Percentiles rank a stretch among this genome's conserved stretches.
phyloP scores from a whole-genome alignment of 2,888 invertebrate species.

The Orthonevra nobilis region DNA sequence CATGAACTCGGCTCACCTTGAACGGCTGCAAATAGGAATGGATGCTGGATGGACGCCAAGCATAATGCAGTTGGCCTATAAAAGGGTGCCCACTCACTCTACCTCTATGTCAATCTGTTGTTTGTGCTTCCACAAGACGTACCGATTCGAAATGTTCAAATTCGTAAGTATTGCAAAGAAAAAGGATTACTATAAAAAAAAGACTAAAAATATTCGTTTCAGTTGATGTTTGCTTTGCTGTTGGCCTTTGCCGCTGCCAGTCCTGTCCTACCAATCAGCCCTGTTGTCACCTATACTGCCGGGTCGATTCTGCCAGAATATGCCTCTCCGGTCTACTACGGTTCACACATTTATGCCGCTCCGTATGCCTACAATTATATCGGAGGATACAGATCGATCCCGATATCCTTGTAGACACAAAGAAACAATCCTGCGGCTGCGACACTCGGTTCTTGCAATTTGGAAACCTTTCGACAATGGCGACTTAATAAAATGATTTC shows the following conservation, averaged over 20 bases:
- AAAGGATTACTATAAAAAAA: neutral
- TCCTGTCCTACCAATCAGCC: slow-evolving; percentile 75
- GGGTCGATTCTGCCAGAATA: slow-evolving; percentile 46
- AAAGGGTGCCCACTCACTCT: slow-evolving; percentile 35
- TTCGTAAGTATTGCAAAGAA: slow-evolving; percentile 28
- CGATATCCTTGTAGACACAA: slow-evolving; percentile 30
- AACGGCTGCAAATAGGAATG: neutral
- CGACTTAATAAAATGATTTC: slow-evolving; percentile 43
- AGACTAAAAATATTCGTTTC: neutral
- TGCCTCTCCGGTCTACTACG: slow-evolving; percentile 72
- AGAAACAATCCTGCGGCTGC: too few species aligned
- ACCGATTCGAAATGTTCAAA: slow-evolving; percentile 43
- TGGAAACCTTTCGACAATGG: slow-evolving; percentile 19
- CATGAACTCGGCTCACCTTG: slow-evolving; percentile 26
- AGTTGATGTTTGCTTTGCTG: slow-evolving; percentile 74
- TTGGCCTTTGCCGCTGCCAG: slow-evolving; percentile 82
- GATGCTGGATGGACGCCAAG: too few species aligned
- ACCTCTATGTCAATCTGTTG: slow-evolving; percentile 51
- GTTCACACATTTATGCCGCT: slow-evolving; percentile 73
- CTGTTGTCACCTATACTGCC: slow-evolving; percentile 41
- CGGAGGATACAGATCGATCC: slow-evolving; percentile 42
- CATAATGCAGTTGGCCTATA: slow-evolving; percentile 35
- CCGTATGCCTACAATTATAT: slow-evolving; percentile 75
- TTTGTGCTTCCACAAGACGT: slow-evolving; percentile 36
- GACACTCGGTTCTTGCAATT: too few species aligned